Percentiles rank a stretch among this genome's conserved stretches.
Evolutionary conservation across 2,113 vertebrate species (phyloP).

Genomic region (Capreolus pygargus): DNA sequence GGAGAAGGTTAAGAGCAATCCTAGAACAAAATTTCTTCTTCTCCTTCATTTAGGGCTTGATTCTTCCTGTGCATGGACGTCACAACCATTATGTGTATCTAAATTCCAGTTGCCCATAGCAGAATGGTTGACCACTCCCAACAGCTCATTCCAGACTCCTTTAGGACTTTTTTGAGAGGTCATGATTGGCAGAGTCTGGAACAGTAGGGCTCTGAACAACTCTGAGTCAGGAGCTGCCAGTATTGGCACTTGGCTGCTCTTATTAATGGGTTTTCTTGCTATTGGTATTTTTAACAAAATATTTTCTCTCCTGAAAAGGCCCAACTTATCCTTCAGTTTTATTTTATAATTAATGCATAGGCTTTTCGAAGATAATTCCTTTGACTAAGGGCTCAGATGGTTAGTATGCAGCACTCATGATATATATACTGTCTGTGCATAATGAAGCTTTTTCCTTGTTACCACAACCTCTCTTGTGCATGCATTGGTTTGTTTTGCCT

Average conservation of each 20-base stretch:
- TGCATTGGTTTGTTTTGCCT: not conserved
- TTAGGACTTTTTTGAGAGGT: not conserved
- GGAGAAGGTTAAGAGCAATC: not conserved
- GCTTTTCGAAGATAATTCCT: not conserved
- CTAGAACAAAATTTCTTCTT: not conserved
- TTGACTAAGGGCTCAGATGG: not conserved
- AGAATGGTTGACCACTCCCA: not conserved
- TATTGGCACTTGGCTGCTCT: not conserved
- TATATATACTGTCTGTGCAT: not conserved
- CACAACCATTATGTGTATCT: not conserved
- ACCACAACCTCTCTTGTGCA: not conserved
- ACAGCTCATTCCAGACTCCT: not conserved
- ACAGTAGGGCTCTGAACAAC: not conserved
- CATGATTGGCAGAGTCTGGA: not conserved
- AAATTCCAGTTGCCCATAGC: not conserved
- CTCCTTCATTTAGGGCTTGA: not conserved
- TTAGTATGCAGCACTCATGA: not conserved
- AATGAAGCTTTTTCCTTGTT: not conserved
- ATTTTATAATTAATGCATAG: not conserved
- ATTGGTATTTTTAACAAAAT: not conserved
- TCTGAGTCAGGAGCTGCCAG: not conserved
- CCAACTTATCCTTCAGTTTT: not conserved
- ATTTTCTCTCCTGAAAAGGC: not conserved
- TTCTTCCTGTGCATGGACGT: not conserved
- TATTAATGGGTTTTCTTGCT: not conserved